Evolutionary conservation across 2,888 invertebrate genomes (phyloP).

Genomic region (Phanerotoma sp.): DNA sequence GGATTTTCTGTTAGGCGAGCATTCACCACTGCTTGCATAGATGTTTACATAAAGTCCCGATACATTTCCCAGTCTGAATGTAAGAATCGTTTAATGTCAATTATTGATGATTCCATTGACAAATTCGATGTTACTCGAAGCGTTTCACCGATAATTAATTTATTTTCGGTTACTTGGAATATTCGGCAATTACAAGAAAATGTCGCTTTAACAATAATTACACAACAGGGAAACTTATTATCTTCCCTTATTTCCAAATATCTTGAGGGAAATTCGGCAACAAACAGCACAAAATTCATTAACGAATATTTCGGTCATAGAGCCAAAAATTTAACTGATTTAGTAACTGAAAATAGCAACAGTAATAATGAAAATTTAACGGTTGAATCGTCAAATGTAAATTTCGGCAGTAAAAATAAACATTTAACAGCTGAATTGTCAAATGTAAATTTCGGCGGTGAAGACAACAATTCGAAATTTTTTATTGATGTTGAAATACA

Average conservation of each 20-base stretch:
- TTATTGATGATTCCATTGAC: conserved; percentile 60
- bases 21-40: conserved; percentile 63
- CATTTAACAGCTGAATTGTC: too few species aligned
- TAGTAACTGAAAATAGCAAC: too few species aligned
- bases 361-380: too few species aligned
- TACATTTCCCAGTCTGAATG: conserved; percentile 54
- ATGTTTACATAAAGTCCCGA: conserved; percentile 67
- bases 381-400: too few species aligned
- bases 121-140: conserved; percentile 45
- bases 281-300: conserved; percentile 29
- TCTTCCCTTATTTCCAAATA: conserved; percentile 25
- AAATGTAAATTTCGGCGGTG: too few species aligned
- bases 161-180: conserved; percentile 51
- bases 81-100: conserved; percentile 58
- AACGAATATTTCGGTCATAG: conserved; percentile 43
- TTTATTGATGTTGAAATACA: conserved; percentile 18
- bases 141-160: conserved; percentile 40
- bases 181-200: conserved; percentile 60
- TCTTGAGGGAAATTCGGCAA: neutral
- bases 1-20: conserved; percentile 64
- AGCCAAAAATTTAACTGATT: too few species aligned
- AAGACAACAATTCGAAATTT: too few species aligned
- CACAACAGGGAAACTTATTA: conserved; percentile 61
- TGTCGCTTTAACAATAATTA: conserved; percentile 60
- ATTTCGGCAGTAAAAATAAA: too few species aligned